Evolutionary conservation across 2,888 invertebrate genomes (phyloP).

Genomic region (Ophion slaviceki): DNA sequence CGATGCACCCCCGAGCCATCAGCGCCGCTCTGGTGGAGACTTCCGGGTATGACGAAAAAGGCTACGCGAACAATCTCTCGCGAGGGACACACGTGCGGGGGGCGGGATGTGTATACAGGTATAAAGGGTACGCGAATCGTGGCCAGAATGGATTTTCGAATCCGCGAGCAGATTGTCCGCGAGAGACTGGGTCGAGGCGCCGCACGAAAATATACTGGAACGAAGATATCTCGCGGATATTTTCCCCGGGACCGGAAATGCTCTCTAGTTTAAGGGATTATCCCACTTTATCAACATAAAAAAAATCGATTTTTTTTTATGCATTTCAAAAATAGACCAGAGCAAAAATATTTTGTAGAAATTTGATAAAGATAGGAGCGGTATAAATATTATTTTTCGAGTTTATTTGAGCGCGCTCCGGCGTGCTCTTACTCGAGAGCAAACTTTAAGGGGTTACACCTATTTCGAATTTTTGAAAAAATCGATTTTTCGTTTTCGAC

Average conservation of each 20-base stretch:
- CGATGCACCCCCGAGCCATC: background rate
- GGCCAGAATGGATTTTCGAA: conserved; percentile 3
- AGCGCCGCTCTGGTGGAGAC: background rate
- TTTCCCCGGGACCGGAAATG: background rate
- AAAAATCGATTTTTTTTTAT: no score
- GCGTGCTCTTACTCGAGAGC: no score
- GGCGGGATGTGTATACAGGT: background rate
- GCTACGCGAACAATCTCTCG: conserved; percentile 8
- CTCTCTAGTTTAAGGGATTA: background rate
- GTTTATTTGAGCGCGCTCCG: no score
- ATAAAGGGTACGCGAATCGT: background rate
- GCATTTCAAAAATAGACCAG: no score
- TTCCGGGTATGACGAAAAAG: background rate
- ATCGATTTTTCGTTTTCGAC: no score
- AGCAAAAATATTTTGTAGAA: no score
- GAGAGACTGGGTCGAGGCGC: conserved; percentile 67
- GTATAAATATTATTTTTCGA: no score
- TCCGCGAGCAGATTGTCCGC: background rate
- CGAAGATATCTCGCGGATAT: conserved; percentile 49
- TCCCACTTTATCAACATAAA: no score
- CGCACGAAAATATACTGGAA: conserved; percentile 65
- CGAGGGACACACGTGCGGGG: background rate
- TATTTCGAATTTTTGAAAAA: no score
- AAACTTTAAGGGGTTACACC: no score
- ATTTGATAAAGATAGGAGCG: no score